phyloP scores from a whole-genome alignment of 2,888 invertebrate genomes.

The Drosophila algonquin region DNA sequence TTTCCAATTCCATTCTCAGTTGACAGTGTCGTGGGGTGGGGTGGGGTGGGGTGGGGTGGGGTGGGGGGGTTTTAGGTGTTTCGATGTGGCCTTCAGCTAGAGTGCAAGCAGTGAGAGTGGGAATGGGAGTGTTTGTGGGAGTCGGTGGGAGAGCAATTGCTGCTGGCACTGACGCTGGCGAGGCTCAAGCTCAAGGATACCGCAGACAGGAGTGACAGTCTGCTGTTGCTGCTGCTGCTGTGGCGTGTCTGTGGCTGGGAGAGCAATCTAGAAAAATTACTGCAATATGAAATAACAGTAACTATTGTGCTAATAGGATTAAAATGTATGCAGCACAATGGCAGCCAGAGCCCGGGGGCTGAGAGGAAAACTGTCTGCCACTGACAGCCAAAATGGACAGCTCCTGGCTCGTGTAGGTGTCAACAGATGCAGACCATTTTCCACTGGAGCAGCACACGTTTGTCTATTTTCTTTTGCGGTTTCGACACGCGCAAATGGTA shows the following conservation, averaged over 20 bases:
- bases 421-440: slow-evolving; percentile 44
- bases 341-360: neutral
- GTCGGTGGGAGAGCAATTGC: neutral
- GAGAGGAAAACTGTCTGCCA: slow-evolving; percentile 26
- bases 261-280: slow-evolving; percentile 52
- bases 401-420: slow-evolving; percentile 14
- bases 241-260: slow-evolving; percentile 34
- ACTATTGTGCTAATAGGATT: slow-evolving; percentile 65
- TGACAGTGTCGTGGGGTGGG: slow-evolving; percentile 11
- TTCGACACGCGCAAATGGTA: neutral
- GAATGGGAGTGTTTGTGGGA: too few species aligned
- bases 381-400: slow-evolving; percentile 19
- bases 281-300: slow-evolving; percentile 58
- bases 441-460: slow-evolving; percentile 18
- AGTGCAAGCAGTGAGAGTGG: neutral
- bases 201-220: slow-evolving; percentile 25
- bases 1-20: slow-evolving; percentile 33
- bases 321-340: slow-evolving; percentile 46
- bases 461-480: slow-evolving; percentile 17
- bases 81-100: slow-evolving; percentile 25
- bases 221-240: slow-evolving; percentile 2
- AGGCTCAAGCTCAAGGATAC: slow-evolving; percentile 50
- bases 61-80: slow-evolving; percentile 7
- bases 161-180: neutral
- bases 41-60: slow-evolving; percentile 16